A percentile compares a stretch with the other conserved stretches of the same genome.
Evolutionary conservation across 2,797 vertebrate species (phyloP).

Genomic region (Malacoraja senta): DNA sequence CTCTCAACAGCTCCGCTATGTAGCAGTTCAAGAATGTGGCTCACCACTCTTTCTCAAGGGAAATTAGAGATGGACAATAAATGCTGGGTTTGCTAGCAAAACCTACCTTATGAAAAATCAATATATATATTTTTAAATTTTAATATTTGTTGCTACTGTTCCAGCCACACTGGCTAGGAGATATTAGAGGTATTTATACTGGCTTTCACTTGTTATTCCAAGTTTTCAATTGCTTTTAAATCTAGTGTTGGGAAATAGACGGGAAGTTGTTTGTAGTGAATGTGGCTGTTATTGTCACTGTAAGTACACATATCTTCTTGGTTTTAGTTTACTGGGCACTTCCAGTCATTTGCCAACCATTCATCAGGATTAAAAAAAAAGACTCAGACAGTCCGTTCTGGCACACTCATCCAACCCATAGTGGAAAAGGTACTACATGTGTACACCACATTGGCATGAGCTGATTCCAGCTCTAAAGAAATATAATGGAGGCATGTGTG

Average conservation of each 20-base stretch:
- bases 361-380: not conserved
- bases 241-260: not conserved
- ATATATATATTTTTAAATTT: too few relatives aligned
- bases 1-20: too few relatives aligned
- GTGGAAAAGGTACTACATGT: conserved; percentile 36
- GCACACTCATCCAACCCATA: not conserved
- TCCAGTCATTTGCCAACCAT: conserved; percentile 20
- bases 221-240: not conserved
- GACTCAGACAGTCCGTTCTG: conserved; percentile 19
- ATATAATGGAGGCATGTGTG: conserved; percentile 34
- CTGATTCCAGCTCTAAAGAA: conserved; percentile 2
- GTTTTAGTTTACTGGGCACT: not conserved
- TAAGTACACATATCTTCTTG: not conserved
- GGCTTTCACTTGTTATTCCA: not conserved
- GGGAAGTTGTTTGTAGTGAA: not conserved
- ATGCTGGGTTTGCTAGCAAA: not conserved
- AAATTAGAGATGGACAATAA: not conserved
- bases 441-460: conserved; percentile 27
- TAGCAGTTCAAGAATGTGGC: not conserved
- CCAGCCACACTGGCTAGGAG: not conserved
- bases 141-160: not conserved
- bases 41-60: not conserved
- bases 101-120: too few relatives aligned
- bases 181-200: not conserved
- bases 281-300: not conserved